Percentiles rank a stretch among this genome's conserved stretches.
phyloP scores from a whole-genome alignment of 2,888 invertebrate genomes.

The Melanargia galathea region DNA sequence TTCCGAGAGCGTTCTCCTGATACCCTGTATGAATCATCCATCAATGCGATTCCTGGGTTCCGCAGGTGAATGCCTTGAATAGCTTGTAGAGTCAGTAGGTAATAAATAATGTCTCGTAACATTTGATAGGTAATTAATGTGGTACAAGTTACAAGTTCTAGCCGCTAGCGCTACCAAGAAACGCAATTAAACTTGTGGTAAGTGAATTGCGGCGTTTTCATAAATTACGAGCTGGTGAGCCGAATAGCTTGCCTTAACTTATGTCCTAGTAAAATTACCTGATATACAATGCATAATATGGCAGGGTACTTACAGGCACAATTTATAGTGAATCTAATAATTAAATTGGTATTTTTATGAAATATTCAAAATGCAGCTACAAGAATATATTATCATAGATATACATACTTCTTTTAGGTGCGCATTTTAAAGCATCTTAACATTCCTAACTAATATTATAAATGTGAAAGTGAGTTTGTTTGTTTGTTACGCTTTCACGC shows the following conservation, averaged over 20 bases:
- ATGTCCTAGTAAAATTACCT: not conserved
- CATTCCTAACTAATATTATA: no score
- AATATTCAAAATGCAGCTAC: no score
- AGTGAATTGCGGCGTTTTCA: not conserved
- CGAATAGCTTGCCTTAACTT: conserved; percentile 1
- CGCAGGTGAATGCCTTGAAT: no score
- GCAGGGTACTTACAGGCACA: not conserved
- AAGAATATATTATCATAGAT: no score
- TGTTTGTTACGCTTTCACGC: no score
- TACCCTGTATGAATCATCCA: no score
- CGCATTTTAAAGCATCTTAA: no score
- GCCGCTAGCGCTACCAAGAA: not conserved
- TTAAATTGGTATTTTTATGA: not conserved
- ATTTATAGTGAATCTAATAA: conserved; percentile 1
- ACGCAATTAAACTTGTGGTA: conserved; percentile 11
- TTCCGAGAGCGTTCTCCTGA: no score
- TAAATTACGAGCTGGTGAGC: conserved; percentile 6
- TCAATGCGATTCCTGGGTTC: no score
- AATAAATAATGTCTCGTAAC: not conserved
- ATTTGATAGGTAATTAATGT: not conserved
- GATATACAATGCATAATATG: not conserved
- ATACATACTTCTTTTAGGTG: no score
- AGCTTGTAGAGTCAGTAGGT: no score
- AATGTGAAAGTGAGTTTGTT: no score
- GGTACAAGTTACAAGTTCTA: not conserved